These are phyloP conservation scores for Pangasius macronema DNA, from an alignment of 2,797 vertebrate genomes.

Conservation along the genomic window DNA sequence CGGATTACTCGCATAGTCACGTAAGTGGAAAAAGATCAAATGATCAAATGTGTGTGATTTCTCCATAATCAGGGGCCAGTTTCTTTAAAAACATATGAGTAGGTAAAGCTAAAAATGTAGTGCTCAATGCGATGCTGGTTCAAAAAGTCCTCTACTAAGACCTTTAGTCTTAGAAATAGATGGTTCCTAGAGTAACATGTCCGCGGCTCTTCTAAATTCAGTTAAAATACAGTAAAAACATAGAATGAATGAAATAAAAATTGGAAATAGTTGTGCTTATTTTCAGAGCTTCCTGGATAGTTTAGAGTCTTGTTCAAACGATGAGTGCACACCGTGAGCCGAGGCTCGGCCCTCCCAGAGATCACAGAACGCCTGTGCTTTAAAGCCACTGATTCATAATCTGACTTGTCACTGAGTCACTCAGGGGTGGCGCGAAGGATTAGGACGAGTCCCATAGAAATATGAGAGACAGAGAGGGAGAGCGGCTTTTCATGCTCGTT, in stretches of 20 bases:
- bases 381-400: conserved; percentile 66
- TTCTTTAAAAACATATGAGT: not conserved
- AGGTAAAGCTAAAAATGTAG: not conserved
- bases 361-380: conserved; percentile 60
- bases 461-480: conserved; percentile 62
- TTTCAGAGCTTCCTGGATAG: not conserved
- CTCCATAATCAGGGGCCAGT: too few relatives aligned
- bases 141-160: too few relatives aligned
- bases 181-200: too few relatives aligned
- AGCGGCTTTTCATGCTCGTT: conserved; percentile 78
- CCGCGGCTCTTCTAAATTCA: too few relatives aligned
- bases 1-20: too few relatives aligned
- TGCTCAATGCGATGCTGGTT: not conserved
- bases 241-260: not conserved
- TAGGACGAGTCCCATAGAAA: conserved; percentile 68
- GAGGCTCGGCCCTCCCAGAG: conserved; percentile 37
- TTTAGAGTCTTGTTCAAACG: not conserved
- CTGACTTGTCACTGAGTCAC: conserved; percentile 73
- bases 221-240: not conserved
- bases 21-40: not conserved
- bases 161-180: too few relatives aligned
- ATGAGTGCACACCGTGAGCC: conserved; percentile 41
- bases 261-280: not conserved
- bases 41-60: too few relatives aligned
- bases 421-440: conserved; percentile 71